Percentiles rank a stretch among this genome's conserved stretches.
Conservation (phyloP, 92 coral and sea anemone species). For the Bergia puertoricense region DNA sequence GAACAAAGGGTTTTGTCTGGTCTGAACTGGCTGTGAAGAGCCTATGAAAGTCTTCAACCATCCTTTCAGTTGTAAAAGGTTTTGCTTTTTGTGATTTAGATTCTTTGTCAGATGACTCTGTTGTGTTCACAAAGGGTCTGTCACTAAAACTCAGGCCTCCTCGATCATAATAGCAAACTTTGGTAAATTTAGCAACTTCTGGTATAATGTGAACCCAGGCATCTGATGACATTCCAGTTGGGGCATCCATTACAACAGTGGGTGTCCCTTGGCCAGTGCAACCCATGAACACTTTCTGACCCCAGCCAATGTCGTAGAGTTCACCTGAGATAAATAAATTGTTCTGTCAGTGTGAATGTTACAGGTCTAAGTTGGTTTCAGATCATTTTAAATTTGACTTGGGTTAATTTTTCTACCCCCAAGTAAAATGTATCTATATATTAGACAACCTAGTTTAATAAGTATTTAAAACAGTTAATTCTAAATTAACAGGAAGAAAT, state of each 20-base stretch:
- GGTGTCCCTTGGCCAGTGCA: conserved; percentile 87
- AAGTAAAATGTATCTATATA: no score
- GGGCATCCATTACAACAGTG: conserved; percentile 83
- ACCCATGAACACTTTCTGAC: conserved; percentile 89
- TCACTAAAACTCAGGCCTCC: conserved; percentile 97
- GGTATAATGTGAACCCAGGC: conserved; percentile 77
- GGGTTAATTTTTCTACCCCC: no score
- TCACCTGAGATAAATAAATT: conserved; percentile 54
- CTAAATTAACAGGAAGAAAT: no score
- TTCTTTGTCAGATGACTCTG: conserved; percentile 46
- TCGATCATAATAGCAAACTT: conserved; percentile 87
- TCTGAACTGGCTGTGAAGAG: conserved; percentile 71
- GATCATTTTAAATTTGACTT: no score
- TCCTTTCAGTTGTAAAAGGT: conserved; percentile 86
- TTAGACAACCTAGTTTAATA: no score
- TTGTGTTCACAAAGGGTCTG: conserved; percentile 62
- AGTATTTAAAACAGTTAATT: no score
- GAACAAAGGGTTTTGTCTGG: conserved; percentile 72
- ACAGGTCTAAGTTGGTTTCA: no score
- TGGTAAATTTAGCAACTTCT: conserved; percentile 73
- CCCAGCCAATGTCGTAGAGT: conserved; percentile 78
- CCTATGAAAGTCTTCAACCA: conserved; percentile 87
- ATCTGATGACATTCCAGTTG: conserved; percentile 89
- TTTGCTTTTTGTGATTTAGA: conserved; percentile 54
- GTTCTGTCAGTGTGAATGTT: not conserved